Evolutionary conservation across 2,888 invertebrate species (phyloP), one percentile per base, ranked within the genome.

Genomic region (Tribolium freemani): DNA sequence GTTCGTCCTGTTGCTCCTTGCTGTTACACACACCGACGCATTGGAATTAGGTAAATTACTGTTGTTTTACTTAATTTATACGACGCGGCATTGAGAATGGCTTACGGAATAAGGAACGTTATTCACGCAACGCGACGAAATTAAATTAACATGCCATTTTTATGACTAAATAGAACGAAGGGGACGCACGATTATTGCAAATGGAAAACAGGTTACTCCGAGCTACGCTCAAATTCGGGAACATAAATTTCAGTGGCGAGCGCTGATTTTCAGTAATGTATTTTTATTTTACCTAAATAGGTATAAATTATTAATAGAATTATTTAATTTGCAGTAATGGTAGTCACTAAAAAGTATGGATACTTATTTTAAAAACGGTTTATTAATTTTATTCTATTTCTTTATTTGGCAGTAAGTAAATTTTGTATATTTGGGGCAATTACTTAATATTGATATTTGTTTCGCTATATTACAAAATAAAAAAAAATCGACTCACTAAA

Each of bases 31-130:
- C 73, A 66, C 74, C 71, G 48, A 71, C 76, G 71, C 73, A 68
- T 69, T 81, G 69, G 81, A 80, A 78, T 75, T 81, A 69, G 80
- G 81, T 80, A 79, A 78, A 76, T 71, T 68, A 70, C 66, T 53
- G 45, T 56, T 70, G 53, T 75, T 72, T 69, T 69, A 60, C 56
- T 64, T 66, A 72, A 72, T 69, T 72, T 69, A 74, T 71, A 30
- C 58, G 51, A 58, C 38, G 63, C 56, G 54, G 54, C 63, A 61
- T 69, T 48, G 48, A 61, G 56, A 54, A 63, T 56, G 64, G 51
- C 51, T 60, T 60, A 58, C 31, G 30, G 58, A 38, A 66, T 58
- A 60, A 71, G 54, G 46, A 53, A 67, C 54, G 46, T 50, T 64
- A 57, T 71, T 60, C 71, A 71, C 71, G 71, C 71, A 67, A 67